Percentiles rank a stretch among this genome's conserved stretches.
Evolutionary conservation across 2,888 invertebrate species (phyloP).

Genomic region (Steinernema scapterisci): DNA sequence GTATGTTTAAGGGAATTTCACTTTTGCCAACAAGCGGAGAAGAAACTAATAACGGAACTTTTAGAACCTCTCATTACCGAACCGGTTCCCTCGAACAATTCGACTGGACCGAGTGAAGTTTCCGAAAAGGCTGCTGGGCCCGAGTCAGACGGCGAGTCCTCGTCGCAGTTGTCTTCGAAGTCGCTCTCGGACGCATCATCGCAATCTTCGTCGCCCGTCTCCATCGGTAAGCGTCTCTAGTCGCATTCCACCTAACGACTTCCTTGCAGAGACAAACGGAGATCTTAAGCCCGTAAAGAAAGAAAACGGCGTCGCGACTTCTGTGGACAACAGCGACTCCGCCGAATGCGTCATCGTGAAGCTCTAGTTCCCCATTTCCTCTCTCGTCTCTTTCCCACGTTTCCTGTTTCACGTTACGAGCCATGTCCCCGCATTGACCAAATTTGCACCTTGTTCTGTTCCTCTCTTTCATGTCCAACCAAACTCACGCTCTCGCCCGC

Average conservation of each 20-base stretch:
- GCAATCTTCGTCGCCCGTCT: not conserved
- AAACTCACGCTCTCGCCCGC: not conserved
- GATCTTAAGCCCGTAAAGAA: not conserved
- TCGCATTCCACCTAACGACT: not conserved
- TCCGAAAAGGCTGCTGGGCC: not conserved
- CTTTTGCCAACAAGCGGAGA: too few species aligned
- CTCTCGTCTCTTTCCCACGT: not conserved
- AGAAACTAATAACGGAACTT: too few species aligned
- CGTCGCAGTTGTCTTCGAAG: not conserved
- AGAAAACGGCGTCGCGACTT: not conserved
- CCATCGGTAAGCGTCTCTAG: not conserved
- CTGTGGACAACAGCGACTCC: constrained; percentile 4
- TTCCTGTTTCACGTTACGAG: not conserved
- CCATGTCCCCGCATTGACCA: too few species aligned
- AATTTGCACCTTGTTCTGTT: too few species aligned
- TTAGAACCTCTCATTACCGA: too few species aligned
- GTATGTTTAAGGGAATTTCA: too few species aligned
- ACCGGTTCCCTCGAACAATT: too few species aligned
- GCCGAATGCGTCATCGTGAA: constrained; percentile 30
- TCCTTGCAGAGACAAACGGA: not conserved
- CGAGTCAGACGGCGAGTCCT: not conserved
- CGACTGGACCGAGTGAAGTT: not conserved
- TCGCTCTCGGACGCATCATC: too few species aligned
- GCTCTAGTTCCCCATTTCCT: not conserved
- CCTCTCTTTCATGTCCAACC: not conserved